These are phyloP conservation scores for Benitochromis conjunctus DNA, from an alignment of 2,113 vertebrate species.

Conservation along the genomic window DNA sequence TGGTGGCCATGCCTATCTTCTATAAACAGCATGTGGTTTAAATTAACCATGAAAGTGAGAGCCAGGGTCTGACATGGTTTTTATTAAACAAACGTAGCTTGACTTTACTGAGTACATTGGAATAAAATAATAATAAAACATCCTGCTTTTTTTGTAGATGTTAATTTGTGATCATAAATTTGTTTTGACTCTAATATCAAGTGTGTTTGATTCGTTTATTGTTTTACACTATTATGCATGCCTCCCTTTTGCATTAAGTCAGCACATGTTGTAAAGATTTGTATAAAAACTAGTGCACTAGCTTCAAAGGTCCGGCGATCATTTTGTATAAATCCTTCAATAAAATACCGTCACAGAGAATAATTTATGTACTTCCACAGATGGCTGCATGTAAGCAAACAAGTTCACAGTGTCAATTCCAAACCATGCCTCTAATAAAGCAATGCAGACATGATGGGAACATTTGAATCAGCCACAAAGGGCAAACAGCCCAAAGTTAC, in stretches of 20 bases:
- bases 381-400: not conserved
- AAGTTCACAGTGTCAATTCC: constrained; percentile 6
- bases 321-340: not conserved
- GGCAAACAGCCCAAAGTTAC: not conserved
- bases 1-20: not conserved
- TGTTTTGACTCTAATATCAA: not conserved
- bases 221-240: not conserved
- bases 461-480: not conserved
- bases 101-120: not conserved
- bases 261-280: not conserved
- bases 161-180: not conserved
- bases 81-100: not conserved
- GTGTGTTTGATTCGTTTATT: not conserved
- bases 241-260: not conserved
- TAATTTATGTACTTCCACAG: not conserved
- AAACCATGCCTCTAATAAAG: constrained; percentile 67
- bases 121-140: not conserved
- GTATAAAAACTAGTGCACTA: not conserved
- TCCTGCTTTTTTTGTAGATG: not conserved
- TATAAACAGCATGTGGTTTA: not conserved
- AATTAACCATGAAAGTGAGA: not conserved
- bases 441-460: constrained; percentile 64
- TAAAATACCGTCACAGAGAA: not conserved
- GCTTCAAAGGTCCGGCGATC: not conserved
- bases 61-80: too few species aligned